These are phyloP conservation scores for Formica aserva DNA, from an alignment of 2,888 invertebrate genomes.

Conservation along the genomic window DNA sequence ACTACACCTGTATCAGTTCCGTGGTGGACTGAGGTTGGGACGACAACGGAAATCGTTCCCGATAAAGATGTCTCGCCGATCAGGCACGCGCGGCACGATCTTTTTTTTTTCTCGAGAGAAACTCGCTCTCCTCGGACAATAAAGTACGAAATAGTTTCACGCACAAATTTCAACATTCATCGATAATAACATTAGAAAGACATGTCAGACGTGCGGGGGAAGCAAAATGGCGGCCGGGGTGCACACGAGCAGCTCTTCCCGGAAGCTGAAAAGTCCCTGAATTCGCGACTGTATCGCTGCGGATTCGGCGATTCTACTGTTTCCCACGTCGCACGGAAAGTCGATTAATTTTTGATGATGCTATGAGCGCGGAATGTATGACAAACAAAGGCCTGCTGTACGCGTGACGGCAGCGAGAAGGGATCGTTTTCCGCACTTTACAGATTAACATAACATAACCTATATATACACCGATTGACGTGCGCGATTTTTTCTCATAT, in stretches of 20 bases:
- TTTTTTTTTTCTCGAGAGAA: conserved; percentile 48
- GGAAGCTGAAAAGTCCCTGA: conserved; percentile 72
- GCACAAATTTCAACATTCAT: conserved; percentile 76
- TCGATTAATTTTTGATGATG: conserved; percentile 52
- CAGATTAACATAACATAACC: conserved; percentile 25
- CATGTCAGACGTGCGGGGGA: conserved; percentile 81
- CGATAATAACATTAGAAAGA: conserved; percentile 84
- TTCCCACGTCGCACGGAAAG: conserved; percentile 49
- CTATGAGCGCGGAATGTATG: conserved; percentile 5
- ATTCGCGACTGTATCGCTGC: conserved; percentile 66
- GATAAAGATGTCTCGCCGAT: conserved; percentile 63
- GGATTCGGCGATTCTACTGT: conserved; percentile 58
- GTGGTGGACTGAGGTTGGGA: conserved; percentile 70
- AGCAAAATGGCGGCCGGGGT: conserved; percentile 82
- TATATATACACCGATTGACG: neutral
- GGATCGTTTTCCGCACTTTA: neutral
- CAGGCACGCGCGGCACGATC: conserved; percentile 56
- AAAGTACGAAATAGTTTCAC: conserved; percentile 67
- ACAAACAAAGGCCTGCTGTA: neutral
- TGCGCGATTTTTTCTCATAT: neutral
- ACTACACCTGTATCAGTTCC: conserved; percentile 58
- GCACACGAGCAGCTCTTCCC: conserved; percentile 73
- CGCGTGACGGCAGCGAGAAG: neutral
- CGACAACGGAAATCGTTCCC: conserved; percentile 65
- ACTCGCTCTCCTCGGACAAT: conserved; percentile 46